Percentiles rank a stretch among this genome's conserved stretches.
These are phyloP conservation scores for Eupelmus urozonus DNA, from an alignment of 2,888 invertebrate genomes.

Conservation along the genomic window DNA sequence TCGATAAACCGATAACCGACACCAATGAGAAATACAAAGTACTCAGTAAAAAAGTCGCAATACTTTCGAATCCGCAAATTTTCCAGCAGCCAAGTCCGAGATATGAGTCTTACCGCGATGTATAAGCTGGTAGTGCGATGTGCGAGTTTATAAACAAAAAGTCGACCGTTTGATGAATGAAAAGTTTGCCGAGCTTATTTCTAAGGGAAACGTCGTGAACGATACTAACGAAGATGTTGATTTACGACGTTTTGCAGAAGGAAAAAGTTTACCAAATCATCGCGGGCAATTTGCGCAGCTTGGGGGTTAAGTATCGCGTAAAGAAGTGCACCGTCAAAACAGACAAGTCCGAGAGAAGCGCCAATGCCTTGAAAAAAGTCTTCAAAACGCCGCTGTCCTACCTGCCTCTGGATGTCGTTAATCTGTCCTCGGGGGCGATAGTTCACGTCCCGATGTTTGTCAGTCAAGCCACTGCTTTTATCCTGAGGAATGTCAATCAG, in stretches of 20 bases:
- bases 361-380: slow-evolving; percentile 73
- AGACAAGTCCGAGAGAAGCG: slow-evolving; percentile 69
- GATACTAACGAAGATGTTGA: slow-evolving; percentile 76
- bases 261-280: slow-evolving; percentile 81
- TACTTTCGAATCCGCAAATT: neutral
- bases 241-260: slow-evolving; percentile 79
- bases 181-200: slow-evolving; percentile 11
- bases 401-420: slow-evolving; percentile 79
- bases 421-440: slow-evolving; percentile 84
- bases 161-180: slow-evolving; percentile 41
- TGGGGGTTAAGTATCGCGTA: slow-evolving; percentile 85
- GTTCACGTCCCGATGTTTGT: slow-evolving; percentile 86
- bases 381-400: slow-evolving; percentile 80
- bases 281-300: slow-evolving; percentile 83
- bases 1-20: neutral
- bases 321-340: slow-evolving; percentile 81
- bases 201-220: neutral
- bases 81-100: too few species aligned
- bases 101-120: too few species aligned
- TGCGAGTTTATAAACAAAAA: slow-evolving; percentile 29
- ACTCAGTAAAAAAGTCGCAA: neutral
- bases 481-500: slow-evolving; percentile 83
- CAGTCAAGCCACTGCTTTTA: slow-evolving; percentile 84
- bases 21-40: slow-evolving; percentile 4
- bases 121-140: slow-evolving; percentile 18